Evolutionary conservation across 2,113 vertebrate species (phyloP).

Genomic region (Gobio gobio): DNA sequence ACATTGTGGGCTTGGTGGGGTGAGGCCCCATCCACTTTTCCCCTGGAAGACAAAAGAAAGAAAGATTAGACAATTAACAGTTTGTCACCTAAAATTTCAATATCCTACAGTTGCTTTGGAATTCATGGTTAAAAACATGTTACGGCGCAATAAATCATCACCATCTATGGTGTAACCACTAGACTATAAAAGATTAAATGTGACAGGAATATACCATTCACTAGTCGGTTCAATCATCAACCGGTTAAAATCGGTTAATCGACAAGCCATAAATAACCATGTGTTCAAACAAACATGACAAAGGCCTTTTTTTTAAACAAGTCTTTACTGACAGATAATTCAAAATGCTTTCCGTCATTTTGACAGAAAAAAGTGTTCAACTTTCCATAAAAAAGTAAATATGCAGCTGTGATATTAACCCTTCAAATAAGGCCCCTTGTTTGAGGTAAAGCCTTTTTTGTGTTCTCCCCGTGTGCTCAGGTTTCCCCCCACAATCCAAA

Average conservation of each 20-base stretch:
- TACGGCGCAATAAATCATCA: background rate
- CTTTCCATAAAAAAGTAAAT: background rate
- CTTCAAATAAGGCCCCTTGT: too few species aligned
- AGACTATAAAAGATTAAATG: background rate
- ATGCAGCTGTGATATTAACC: background rate
- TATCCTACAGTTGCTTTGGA: background rate
- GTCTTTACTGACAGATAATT: too few species aligned
- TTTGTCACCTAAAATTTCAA: background rate
- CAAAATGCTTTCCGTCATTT: background rate
- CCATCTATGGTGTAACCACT: background rate
- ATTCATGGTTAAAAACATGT: background rate
- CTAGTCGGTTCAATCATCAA: background rate
- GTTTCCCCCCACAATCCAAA: background rate
- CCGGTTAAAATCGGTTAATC: background rate
- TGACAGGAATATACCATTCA: background rate
- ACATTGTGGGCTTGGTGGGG: constrained; percentile 65
- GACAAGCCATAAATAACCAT: background rate
- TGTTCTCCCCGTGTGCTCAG: background rate
- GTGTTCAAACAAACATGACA: background rate
- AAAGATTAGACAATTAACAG: background rate
- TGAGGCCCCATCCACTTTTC: constrained; percentile 77
- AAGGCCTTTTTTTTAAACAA: background rate
- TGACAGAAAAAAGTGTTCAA: background rate
- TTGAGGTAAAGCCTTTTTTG: too few species aligned
- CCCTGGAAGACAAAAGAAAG: constrained; percentile 66